Conservation (phyloP, 2,888 invertebrate genomes). For the Cataglyphis albicans region DNA sequence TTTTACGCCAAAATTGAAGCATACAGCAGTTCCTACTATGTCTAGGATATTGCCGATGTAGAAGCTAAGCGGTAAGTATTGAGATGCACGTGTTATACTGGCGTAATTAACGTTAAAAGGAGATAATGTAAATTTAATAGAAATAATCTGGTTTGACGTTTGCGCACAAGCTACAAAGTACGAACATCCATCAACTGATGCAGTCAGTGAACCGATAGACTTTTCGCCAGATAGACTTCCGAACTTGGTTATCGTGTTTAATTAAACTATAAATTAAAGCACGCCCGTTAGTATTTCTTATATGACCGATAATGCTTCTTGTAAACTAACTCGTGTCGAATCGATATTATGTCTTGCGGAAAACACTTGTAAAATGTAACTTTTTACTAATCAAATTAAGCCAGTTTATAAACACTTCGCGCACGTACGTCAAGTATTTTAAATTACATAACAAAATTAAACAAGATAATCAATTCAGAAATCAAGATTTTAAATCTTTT, state of each 20-base stretch:
- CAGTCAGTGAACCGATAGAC: slow-evolving; percentile 34
- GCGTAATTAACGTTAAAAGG: slow-evolving; percentile 38
- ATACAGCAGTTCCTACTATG: background rate
- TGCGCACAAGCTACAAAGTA: slow-evolving; percentile 33
- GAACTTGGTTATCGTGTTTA: slow-evolving; percentile 52
- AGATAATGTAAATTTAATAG: slow-evolving; percentile 49
- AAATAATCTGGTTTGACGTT: slow-evolving; percentile 38
- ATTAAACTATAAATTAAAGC: slow-evolving; percentile 58
- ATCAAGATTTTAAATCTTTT: background rate
- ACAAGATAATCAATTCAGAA: background rate
- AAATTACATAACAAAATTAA: slow-evolving; percentile 6
- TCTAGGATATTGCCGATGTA: slow-evolving; percentile 1
- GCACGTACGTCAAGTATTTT: background rate
- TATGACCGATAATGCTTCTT: slow-evolving; percentile 46
- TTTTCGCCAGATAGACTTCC: slow-evolving; percentile 39
- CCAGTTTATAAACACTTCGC: background rate
- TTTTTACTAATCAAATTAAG: slow-evolving; percentile 12
- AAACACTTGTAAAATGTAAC: slow-evolving; percentile 5
- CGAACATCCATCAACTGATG: slow-evolving; percentile 45
- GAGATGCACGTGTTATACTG: slow-evolving; percentile 10
- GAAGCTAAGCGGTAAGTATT: slow-evolving; percentile 22
- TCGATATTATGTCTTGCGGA: slow-evolving; percentile 36
- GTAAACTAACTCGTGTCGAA: slow-evolving; percentile 24
- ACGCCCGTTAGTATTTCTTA: slow-evolving; percentile 43
- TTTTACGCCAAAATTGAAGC: slow-evolving; percentile 26